Evolutionary conservation across 2,113 vertebrate species (phyloP).

Genomic region (Tragelaphus scriptus): DNA sequence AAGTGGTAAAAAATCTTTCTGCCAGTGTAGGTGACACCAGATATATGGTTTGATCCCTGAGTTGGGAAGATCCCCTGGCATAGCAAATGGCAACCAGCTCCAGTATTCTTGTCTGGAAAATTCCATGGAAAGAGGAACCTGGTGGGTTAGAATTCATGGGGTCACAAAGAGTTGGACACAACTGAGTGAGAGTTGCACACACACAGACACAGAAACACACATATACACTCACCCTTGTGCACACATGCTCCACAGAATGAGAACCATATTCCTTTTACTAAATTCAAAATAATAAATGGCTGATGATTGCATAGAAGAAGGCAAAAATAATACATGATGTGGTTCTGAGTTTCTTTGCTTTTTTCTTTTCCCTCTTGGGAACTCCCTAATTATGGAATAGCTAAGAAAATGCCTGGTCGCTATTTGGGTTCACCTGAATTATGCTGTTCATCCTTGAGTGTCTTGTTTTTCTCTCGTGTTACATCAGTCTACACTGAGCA

Average conservation of each 20-base stretch:
- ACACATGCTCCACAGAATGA: not conserved
- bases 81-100: not conserved
- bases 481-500: not conserved
- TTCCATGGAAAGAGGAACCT: not conserved
- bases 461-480: not conserved
- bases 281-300: not conserved
- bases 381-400: not conserved
- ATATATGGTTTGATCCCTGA: not conserved
- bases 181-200: not conserved
- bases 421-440: not conserved
- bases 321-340: not conserved
- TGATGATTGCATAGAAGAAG: not conserved
- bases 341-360: not conserved
- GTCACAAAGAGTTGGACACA: not conserved
- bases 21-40: not conserved
- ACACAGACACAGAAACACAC: not conserved
- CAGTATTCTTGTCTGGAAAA: not conserved
- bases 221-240: not conserved
- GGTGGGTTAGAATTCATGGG: not conserved
- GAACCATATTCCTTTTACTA: not conserved
- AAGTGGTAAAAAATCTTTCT: not conserved
- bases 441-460: not conserved
- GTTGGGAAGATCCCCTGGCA: not conserved
- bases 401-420: fast-evolving
- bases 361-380: not conserved